phyloP scores from a whole-genome alignment of 2,797 vertebrate genomes.

The Balearica regulorum region DNA sequence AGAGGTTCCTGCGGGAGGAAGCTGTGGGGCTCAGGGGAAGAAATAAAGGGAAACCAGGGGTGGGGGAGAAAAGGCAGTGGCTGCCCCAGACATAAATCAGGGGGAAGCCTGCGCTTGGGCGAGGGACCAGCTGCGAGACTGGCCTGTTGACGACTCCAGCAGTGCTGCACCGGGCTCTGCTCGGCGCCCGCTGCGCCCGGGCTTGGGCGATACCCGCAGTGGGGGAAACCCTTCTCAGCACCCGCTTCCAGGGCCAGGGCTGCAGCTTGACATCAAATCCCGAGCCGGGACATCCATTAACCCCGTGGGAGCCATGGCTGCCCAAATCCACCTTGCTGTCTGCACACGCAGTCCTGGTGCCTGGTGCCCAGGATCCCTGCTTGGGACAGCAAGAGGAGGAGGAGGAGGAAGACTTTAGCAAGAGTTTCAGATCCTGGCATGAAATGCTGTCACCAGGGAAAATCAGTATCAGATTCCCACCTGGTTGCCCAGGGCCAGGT shows the following conservation, averaged over 20 bases:
- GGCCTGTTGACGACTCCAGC: not conserved
- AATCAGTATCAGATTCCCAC: not conserved
- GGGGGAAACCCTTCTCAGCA: not conserved
- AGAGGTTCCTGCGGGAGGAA: slow-evolving; percentile 24
- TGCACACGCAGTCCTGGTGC: rapidly evolving
- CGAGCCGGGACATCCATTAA: rapidly evolving
- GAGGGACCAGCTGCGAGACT: not conserved
- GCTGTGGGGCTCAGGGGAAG: not conserved
- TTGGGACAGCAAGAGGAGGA: not conserved
- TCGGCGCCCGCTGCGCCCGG: not conserved
- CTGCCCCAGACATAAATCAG: not conserved
- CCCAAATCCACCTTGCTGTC: not conserved
- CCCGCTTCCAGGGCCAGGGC: not conserved
- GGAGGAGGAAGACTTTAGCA: not conserved
- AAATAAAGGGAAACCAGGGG: not conserved
- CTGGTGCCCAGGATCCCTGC: rapidly evolving
- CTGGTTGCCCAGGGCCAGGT: not conserved
- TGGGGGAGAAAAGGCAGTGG: not conserved
- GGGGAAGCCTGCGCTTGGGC: not conserved
- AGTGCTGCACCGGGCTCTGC: not conserved
- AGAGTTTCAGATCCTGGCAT: not conserved
- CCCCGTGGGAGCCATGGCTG: not conserved
- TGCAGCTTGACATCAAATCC: not conserved
- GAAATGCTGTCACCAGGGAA: not conserved
- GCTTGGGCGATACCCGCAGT: not conserved